phyloP scores from a whole-genome alignment of 2,797 vertebrate species.

The Clamator glandarius region DNA sequence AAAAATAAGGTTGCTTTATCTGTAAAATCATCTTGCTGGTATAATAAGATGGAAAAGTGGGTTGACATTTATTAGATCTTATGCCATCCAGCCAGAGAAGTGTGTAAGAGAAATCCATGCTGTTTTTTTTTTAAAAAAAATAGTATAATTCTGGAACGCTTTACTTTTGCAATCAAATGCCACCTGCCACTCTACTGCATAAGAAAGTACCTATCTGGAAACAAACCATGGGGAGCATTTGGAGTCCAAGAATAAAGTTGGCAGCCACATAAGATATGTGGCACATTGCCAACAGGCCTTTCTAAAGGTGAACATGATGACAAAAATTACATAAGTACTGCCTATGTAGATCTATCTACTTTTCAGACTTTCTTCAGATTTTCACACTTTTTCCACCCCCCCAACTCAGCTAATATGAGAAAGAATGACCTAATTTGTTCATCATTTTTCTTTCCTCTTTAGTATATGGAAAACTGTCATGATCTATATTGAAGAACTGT shows the following conservation, averaged over 20 bases:
- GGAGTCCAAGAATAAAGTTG: slow-evolving; percentile 21
- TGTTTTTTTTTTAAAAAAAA: background rate
- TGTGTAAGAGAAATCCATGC: background rate
- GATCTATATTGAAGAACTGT: background rate
- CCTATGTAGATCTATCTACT: background rate
- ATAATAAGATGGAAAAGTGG: background rate
- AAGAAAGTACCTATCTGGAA: slow-evolving; percentile 21
- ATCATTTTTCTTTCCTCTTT: slow-evolving; percentile 2
- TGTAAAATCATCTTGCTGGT: background rate
- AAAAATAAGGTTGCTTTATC: background rate
- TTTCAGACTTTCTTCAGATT: slow-evolving; percentile 22
- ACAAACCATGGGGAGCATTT: background rate
- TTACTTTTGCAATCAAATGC: background rate
- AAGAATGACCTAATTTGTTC: slow-evolving; percentile 41
- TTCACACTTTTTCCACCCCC: background rate
- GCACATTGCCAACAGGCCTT: slow-evolving; percentile 1
- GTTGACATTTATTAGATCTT: background rate
- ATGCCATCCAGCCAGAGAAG: background rate
- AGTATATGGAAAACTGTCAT: slow-evolving; percentile 29
- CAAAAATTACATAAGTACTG: slow-evolving; percentile 21
- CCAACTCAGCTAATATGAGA: background rate
- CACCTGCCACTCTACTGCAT: background rate
- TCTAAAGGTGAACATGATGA: slow-evolving; percentile 40
- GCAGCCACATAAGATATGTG: background rate
- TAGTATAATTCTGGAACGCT: background rate